Evolutionary conservation across 2,113 vertebrate species (phyloP).

Genomic region (Chitala chitala): DNA sequence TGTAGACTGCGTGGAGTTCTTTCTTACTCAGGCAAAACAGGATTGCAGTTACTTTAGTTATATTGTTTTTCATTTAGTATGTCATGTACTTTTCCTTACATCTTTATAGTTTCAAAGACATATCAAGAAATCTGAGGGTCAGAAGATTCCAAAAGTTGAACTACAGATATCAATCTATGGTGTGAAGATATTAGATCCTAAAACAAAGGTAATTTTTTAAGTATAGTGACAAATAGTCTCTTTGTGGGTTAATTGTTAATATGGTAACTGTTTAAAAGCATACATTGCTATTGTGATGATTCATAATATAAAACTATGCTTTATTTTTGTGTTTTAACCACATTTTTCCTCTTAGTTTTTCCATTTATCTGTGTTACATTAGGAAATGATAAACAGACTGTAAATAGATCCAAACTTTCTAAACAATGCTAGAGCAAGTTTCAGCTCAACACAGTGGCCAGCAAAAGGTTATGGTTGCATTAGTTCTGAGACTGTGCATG

Average conservation of each 20-base stretch:
- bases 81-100: constrained; percentile 23
- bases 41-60: neutral
- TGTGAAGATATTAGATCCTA: constrained; percentile 92
- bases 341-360: no score
- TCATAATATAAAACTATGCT: neutral
- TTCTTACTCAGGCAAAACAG: constrained; percentile 5
- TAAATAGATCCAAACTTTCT: no score
- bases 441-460: no score
- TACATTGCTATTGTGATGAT: neutral
- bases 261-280: neutral
- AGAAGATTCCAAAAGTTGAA: constrained; percentile 93
- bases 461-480: no score
- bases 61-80: neutral
- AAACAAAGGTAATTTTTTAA: constrained; percentile 80
- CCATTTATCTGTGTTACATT: no score
- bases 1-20: constrained; percentile 22
- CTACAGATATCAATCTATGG: constrained; percentile 97
- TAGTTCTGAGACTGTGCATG: no score
- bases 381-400: no score
- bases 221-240: neutral
- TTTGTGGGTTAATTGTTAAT: neutral
- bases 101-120: constrained; percentile 86
- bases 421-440: no score
- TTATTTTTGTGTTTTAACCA: no score
- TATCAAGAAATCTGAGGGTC: constrained; percentile 97